phyloP scores from a whole-genome alignment of 2,888 invertebrate genomes.

The Mallateleia sp. region DNA sequence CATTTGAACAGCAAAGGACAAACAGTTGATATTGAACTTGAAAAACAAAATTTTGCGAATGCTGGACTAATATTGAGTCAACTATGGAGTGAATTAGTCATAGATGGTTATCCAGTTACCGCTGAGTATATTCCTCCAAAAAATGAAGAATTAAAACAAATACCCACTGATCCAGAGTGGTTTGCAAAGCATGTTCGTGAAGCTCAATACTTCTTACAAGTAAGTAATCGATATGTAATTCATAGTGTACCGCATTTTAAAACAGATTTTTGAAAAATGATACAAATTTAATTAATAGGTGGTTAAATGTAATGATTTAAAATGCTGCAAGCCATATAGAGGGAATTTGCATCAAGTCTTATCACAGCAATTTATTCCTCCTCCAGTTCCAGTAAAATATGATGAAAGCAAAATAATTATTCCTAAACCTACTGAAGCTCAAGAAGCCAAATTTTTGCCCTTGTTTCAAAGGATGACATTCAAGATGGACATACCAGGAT shows the following conservation, averaged over 20 bases:
- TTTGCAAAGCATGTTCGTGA: slow-evolving; percentile 40
- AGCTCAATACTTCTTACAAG: slow-evolving; percentile 77
- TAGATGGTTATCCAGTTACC: slow-evolving; percentile 81
- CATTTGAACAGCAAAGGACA: slow-evolving; percentile 82
- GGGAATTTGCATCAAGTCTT: slow-evolving; percentile 46
- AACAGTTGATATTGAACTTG: slow-evolving; percentile 84
- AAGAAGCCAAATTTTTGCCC: background rate
- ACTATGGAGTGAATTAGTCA: slow-evolving; percentile 84
- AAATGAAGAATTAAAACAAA: slow-evolving; percentile 12
- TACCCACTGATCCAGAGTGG: slow-evolving; percentile 10
- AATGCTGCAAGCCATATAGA: slow-evolving; percentile 78
- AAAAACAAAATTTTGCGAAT: slow-evolving; percentile 85
- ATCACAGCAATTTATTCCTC: slow-evolving; percentile 42
- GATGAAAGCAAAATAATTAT: background rate
- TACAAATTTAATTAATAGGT: slow-evolving; percentile 38
- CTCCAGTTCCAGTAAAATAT: slow-evolving; percentile 37
- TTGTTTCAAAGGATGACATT: background rate
- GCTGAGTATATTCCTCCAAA: slow-evolving; percentile 64
- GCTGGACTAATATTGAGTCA: slow-evolving; percentile 85
- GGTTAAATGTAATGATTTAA: slow-evolving; percentile 68
- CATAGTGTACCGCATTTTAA: slow-evolving; percentile 22
- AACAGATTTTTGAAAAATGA: slow-evolving; percentile 10
- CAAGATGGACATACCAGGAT: background rate
- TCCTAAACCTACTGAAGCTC: background rate
- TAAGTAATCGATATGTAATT: no score